Evolutionary conservation across 35 echinoderm and acorn worm genomes (phyloP).

Genomic region (Amphiura filiformis): DNA sequence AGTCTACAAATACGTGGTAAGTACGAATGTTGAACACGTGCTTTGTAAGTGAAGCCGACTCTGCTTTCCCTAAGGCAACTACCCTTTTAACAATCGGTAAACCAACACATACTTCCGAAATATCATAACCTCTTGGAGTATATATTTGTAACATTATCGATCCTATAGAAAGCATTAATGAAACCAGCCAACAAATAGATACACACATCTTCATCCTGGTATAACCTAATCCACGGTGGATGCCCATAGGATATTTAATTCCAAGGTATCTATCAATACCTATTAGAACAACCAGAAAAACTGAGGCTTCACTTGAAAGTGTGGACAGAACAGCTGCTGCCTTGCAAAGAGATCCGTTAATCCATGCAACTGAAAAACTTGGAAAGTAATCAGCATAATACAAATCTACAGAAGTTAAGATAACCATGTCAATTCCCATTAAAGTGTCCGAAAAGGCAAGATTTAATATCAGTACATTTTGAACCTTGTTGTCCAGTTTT

Average conservation of each 20-base stretch:
- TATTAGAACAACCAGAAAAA: slow-evolving; percentile 37
- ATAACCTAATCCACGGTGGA: too few species aligned
- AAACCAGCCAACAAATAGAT: too few species aligned
- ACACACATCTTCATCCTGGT: too few species aligned
- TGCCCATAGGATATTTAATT: slow-evolving; percentile 38
- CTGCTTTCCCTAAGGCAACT: neutral
- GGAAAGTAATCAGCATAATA: slow-evolving; percentile 18
- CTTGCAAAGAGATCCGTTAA: slow-evolving; percentile 2
- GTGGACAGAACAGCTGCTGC: slow-evolving; percentile 29
- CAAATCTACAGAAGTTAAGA: neutral
- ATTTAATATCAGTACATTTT: slow-evolving; percentile 19
- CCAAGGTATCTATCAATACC: slow-evolving; percentile 41
- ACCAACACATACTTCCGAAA: slow-evolving; percentile 6
- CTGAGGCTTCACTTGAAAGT: slow-evolving; percentile 41
- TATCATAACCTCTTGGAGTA: neutral
- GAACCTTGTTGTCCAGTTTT: neutral
- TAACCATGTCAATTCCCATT: slow-evolving; percentile 41
- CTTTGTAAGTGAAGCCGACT: neutral
- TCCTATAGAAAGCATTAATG: too few species aligned
- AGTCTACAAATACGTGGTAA: too few species aligned
- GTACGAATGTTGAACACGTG: too few species aligned
- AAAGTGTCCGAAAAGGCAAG: slow-evolving; percentile 26
- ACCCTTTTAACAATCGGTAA: slow-evolving; percentile 28
- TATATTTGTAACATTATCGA: too few species aligned
- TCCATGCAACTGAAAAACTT: slow-evolving; percentile 20